A percentile compares a stretch with the other conserved stretches of the same genome.
These are phyloP conservation scores for Psittacula cyanocephala DNA, from an alignment of 2,113 vertebrate species.

Conservation along the genomic window DNA sequence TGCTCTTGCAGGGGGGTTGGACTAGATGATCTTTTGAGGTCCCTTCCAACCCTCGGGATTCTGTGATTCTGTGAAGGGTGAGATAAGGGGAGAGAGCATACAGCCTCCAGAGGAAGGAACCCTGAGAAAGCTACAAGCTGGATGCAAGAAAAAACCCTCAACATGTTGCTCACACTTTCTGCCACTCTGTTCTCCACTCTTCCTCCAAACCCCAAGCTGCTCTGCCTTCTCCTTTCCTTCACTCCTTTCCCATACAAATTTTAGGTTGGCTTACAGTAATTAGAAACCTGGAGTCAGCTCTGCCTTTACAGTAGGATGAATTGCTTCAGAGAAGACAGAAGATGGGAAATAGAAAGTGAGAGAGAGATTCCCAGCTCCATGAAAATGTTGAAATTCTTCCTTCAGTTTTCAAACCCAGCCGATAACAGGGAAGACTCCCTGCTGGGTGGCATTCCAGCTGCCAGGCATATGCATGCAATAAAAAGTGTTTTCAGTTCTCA, in stretches of 20 bases:
- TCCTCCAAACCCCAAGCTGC: neutral
- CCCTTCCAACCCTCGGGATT: too few relatives aligned
- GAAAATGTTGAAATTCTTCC: neutral
- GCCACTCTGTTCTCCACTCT: neutral
- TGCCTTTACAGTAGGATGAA: neutral
- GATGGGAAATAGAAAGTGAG: neutral
- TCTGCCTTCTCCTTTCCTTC: neutral
- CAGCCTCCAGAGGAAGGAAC: neutral
- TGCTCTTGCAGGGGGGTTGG: too few relatives aligned
- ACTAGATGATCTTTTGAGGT: too few relatives aligned
- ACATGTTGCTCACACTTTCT: neutral
- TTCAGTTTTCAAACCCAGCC: neutral
- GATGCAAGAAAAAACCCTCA: neutral
- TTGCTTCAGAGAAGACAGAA: neutral
- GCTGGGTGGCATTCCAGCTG: neutral
- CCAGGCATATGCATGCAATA: fast-evolving
- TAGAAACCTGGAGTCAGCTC: neutral
- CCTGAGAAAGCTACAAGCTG: neutral
- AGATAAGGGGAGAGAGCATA: neutral
- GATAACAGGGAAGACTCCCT: neutral
- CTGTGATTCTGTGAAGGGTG: neutral
- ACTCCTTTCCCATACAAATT: neutral
- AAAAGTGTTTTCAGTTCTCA: neutral
- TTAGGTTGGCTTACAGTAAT: neutral
- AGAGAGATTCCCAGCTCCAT: neutral